Evolutionary conservation across 1,140 invertebrate species (phyloP).

Genomic region (Cydia pomonella): DNA sequence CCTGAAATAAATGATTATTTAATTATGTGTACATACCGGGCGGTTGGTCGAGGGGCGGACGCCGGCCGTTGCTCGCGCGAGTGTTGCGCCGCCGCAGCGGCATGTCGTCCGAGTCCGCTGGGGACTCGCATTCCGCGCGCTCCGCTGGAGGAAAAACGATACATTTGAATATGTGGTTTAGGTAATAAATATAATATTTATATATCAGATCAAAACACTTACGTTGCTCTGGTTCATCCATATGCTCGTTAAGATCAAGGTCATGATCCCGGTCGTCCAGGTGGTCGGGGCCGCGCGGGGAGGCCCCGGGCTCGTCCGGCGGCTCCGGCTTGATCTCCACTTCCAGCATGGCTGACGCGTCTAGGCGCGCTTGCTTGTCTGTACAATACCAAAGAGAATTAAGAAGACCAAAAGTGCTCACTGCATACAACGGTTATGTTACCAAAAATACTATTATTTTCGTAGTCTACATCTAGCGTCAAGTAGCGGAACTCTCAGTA

Average conservation of each 20-base stretch:
- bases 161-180: neutral
- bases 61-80: neutral
- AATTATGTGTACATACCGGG: neutral
- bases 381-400: too few species aligned
- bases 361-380: conserved; percentile 3
- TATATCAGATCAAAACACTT: neutral
- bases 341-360: neutral
- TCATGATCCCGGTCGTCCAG: neutral
- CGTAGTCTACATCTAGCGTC: too few species aligned
- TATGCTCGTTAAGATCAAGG: neutral
- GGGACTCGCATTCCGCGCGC: neutral
- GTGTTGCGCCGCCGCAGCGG: conserved; percentile 4
- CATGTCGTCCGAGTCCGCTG: neutral
- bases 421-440: too few species aligned
- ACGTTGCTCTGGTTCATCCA: neutral
- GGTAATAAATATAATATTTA: neutral
- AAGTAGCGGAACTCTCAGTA: too few species aligned
- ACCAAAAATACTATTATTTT: too few species aligned
- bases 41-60: neutral
- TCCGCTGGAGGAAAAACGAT: neutral
- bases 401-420: too few species aligned
- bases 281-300: neutral
- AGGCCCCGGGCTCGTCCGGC: neutral
- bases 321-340: conserved; percentile 18
- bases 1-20: too few species aligned